Conservation (phyloP, 2,888 invertebrate genomes). For the Anodontia alba region DNA sequence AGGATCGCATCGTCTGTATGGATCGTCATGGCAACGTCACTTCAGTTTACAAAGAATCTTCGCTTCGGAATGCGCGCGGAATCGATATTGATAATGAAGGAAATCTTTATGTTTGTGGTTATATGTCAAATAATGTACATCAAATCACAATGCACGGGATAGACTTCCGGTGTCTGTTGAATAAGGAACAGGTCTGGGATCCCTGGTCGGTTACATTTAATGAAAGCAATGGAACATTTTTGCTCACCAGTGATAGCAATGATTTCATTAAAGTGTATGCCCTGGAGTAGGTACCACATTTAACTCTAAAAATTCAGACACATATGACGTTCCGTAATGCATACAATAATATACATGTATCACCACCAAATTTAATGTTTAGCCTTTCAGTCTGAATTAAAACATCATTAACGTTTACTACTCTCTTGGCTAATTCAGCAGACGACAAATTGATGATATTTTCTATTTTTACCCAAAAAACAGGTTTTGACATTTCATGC, state of each 20-base stretch:
- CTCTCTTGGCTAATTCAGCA: too few relatives aligned
- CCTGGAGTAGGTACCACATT: slow-evolving; percentile 43
- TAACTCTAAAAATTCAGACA: too few relatives aligned
- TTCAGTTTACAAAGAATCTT: slow-evolving; percentile 54
- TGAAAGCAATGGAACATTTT: slow-evolving; percentile 49
- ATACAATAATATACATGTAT: too few relatives aligned
- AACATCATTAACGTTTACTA: too few relatives aligned
- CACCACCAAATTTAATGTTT: too few relatives aligned
- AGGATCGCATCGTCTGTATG: slow-evolving; percentile 60
- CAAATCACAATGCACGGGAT: slow-evolving; percentile 60
- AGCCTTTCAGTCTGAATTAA: too few relatives aligned
- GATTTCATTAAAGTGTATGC: slow-evolving; percentile 55
- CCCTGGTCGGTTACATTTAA: slow-evolving; percentile 59
- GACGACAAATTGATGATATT: too few relatives aligned
- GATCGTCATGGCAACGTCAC: slow-evolving; percentile 62
- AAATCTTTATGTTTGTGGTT: slow-evolving; percentile 61
- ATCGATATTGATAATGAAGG: slow-evolving; percentile 59
- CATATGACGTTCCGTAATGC: too few relatives aligned
- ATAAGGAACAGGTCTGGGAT: slow-evolving; percentile 56
- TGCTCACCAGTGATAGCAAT: slow-evolving; percentile 53
- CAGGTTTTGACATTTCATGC: too few relatives aligned
- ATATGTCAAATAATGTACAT: slow-evolving; percentile 58
- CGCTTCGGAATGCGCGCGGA: slow-evolving; percentile 48
- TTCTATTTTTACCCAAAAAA: too few relatives aligned
- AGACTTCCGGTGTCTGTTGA: slow-evolving; percentile 54